These are phyloP conservation scores for Polydrusus pterygomalis DNA, from an alignment of 2,888 invertebrate genomes.

Conservation along the genomic window DNA sequence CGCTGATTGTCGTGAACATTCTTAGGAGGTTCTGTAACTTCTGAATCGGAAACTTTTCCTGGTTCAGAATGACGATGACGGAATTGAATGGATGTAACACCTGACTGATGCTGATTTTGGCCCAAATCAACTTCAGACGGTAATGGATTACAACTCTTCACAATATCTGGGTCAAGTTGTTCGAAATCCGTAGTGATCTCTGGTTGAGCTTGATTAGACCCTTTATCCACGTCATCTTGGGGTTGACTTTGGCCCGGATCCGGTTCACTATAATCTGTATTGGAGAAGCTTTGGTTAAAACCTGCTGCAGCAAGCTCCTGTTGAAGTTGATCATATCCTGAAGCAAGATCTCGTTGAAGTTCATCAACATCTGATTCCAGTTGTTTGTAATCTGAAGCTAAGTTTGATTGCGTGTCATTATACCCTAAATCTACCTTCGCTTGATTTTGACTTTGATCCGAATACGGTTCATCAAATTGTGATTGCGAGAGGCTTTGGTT, in stretches of 20 bases:
- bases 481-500: not conserved
- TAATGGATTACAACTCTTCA: not conserved
- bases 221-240: not conserved
- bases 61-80: not conserved
- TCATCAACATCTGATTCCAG: not conserved
- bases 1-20: not conserved
- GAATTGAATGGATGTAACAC: not conserved
- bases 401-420: not conserved
- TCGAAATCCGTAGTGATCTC: not conserved
- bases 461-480: constrained; percentile 10
- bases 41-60: not conserved
- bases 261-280: constrained; percentile 1
- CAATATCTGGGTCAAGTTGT: not conserved
- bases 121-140: not conserved
- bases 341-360: constrained; percentile 29
- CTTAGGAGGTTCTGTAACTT: not conserved
- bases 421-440: not conserved
- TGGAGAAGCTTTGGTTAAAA: constrained; percentile 5
- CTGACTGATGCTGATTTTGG: not conserved
- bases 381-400: not conserved
- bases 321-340: constrained; percentile 36
- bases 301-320: constrained; percentile 36
- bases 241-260: not conserved
- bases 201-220: not conserved
- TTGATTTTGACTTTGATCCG: not conserved